Base-by-base conservation (phyloP, 1,140 invertebrate species). In the Eupristina koningsbergeri region DNA sequence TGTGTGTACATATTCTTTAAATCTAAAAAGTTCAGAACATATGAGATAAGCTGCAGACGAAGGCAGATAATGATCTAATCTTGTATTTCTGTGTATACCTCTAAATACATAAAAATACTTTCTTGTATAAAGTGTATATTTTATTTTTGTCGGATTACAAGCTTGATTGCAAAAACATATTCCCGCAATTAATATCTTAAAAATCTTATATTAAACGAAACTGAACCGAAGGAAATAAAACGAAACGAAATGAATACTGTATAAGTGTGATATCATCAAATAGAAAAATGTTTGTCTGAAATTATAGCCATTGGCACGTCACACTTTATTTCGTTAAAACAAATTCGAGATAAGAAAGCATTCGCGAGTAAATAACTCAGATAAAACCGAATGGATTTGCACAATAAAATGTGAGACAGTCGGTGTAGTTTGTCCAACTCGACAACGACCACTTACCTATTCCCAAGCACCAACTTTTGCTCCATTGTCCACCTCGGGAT, bases 291-390 rank as follows among this genome's bases (percentile, higher is more conserved):
- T 64, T 22, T 22, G n/a, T 17, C 8, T 0, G 26, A 41, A 77
- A 61, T 36, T 39, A 39, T 34, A 61, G 75, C 36, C 9, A 41
- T 6, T 71, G 6, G 19, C 19, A 41, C 67, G 36, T 71, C 26
- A 7, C 11, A 15, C 67, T 41, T 71, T 41, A 71, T 71, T 36
- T 71, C 19, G 2, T 41, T 71, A 71, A 71, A 41, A 36, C 39
- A 78, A 41, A 45, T 29, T 29, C 9, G 17, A 76, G 80, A 81
- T 81, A 81, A 81, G 80, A 41, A 34, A 19, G 61, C 67, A 78
- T 80, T 76, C 81, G 71, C 78, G 58, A 80, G 81, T 86, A 88
- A 86, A 86, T 77, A 81, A 61, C 58, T 61, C n/a, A 76, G 83
- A 84, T 83, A 84, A 83, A 76, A 61, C 77, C 53, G 31, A 78